Conservation (phyloP, 1,140 invertebrate species). For the Trigoniulus corallinus region DNA sequence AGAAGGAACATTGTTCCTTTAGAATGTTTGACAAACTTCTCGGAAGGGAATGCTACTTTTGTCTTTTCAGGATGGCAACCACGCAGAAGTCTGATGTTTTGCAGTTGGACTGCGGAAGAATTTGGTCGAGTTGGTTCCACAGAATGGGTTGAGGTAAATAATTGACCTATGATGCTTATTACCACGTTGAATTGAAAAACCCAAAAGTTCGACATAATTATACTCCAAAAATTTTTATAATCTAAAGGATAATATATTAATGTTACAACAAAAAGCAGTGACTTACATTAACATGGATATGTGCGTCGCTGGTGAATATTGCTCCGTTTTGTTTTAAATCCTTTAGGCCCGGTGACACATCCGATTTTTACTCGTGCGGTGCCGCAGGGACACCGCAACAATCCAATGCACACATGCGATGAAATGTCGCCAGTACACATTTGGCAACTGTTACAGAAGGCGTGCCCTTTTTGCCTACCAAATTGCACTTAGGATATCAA, state of each 20-base stretch:
- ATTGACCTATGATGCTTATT: no score
- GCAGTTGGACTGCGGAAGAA: conserved; percentile 32
- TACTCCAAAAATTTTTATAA: neutral
- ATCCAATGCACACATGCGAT: no score
- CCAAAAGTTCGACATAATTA: no score
- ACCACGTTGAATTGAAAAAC: no score
- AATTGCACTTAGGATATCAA: neutral
- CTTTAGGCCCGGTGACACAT: conserved; percentile 5
- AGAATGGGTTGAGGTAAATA: conserved; percentile 28
- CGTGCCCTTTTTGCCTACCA: neutral
- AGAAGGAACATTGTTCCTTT: no score
- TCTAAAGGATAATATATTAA: conserved; percentile 14
- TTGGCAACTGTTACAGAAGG: neutral
- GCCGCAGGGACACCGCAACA: no score
- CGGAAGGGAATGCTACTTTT: conserved; percentile 12
- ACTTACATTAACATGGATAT: conserved; percentile 24
- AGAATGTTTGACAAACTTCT: neutral
- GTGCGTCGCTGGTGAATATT: conserved; percentile 14
- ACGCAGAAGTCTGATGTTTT: conserved; percentile 28
- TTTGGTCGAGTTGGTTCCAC: conserved; percentile 30
- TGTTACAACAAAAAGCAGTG: conserved; percentile 19
- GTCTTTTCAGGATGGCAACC: conserved; percentile 24
- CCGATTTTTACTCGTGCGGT: no score
- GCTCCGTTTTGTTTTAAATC: neutral
- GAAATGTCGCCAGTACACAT: no score